Conservation (phyloP, 2,797 vertebrate species). For the Dendrocincla fuliginosa region DNA sequence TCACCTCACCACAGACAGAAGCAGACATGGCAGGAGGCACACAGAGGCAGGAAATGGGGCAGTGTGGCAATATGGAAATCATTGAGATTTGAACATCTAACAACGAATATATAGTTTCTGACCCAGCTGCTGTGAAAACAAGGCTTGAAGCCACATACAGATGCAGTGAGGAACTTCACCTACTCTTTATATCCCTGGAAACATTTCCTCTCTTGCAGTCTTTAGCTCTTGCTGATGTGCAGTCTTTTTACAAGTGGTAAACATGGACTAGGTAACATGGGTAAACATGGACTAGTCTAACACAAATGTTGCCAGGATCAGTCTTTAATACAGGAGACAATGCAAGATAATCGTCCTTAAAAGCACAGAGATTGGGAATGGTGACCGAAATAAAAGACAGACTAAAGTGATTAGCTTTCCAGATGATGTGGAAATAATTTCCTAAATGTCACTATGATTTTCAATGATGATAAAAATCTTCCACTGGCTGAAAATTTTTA, state of each 20-base stretch:
- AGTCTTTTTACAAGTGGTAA: background rate
- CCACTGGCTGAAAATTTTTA: constrained; percentile 24
- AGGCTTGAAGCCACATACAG: background rate
- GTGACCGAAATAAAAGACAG: background rate
- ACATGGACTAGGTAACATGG: background rate
- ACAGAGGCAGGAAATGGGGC: background rate
- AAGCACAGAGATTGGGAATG: background rate
- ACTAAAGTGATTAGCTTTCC: background rate
- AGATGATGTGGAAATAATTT: background rate
- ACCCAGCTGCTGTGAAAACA: background rate
- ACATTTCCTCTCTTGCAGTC: fast-evolving
- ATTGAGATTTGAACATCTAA: background rate
- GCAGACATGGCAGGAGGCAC: background rate
- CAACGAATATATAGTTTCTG: background rate
- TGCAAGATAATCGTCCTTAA: background rate
- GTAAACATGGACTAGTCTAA: background rate
- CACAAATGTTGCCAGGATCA: background rate
- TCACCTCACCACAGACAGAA: background rate
- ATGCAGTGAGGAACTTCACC: background rate
- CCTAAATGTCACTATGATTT: background rate
- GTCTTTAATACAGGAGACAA: background rate
- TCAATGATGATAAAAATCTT: constrained; percentile 2
- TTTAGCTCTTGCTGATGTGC: background rate
- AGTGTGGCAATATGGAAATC: background rate
- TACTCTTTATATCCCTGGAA: background rate